Percentiles rank a stretch among this genome's conserved stretches.
Conservation (phyloP, 1,140 invertebrate species). For the Drosophila persimilis region DNA sequence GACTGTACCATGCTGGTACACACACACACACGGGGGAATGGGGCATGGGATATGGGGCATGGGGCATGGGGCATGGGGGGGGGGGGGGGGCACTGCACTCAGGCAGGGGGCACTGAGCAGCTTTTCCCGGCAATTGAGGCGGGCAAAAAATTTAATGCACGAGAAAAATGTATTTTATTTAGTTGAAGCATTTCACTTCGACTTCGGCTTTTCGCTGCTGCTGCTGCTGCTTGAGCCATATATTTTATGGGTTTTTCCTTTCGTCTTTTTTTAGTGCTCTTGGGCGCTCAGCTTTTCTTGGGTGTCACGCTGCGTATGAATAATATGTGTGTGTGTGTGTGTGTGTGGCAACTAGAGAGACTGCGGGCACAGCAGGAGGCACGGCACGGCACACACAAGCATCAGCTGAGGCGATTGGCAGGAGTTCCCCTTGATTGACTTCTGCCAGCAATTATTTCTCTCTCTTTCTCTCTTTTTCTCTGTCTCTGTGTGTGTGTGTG, state of each 20-base stretch:
- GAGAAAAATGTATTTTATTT: conserved; percentile 71
- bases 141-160: conserved; percentile 71
- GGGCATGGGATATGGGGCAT: too few species aligned
- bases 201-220: too few species aligned
- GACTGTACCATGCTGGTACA: conserved; percentile 17
- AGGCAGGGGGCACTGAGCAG: conserved; percentile 3
- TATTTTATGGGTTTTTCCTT: conserved; percentile 34
- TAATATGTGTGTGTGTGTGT: conserved; percentile 48
- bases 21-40: neutral
- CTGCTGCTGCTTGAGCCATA: conserved; percentile 28
- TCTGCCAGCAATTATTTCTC: conserved; percentile 53
- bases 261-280: conserved; percentile 13
- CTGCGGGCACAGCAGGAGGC: conserved; percentile 12
- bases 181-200: conserved; percentile 39
- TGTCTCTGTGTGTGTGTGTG: neutral
- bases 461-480: neutral
- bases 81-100: neutral
- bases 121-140: conserved; percentile 61
- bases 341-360: conserved; percentile 50
- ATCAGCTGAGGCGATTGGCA: neutral
- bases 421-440: conserved; percentile 57
- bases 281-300: conserved; percentile 32
- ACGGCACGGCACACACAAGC: neutral
- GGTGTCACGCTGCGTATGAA: conserved; percentile 77
- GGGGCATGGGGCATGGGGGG: too few species aligned